Evolutionary conservation across 1,140 invertebrate genomes (phyloP).

Genomic region (Battus philenor): DNA sequence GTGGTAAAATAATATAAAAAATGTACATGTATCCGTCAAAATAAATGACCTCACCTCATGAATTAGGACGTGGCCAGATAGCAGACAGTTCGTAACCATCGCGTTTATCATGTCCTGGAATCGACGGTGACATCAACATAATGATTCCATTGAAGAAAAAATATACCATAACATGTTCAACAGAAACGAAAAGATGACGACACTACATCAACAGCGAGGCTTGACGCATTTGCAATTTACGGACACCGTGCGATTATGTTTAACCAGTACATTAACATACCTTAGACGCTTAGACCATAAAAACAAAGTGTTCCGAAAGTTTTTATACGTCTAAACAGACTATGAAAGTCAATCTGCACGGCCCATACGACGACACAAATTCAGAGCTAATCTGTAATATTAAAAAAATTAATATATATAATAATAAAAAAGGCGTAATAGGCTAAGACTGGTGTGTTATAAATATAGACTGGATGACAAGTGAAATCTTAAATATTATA

Average conservation of each 20-base stretch:
- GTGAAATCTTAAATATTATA: no score
- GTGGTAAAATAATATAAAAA: no score
- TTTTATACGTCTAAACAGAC: slow-evolving; percentile 49
- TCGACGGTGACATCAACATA: slow-evolving; percentile 54
- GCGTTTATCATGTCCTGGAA: slow-evolving; percentile 51
- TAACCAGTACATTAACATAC: slow-evolving; percentile 43
- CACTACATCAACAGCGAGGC: slow-evolving; percentile 36
- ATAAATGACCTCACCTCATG: slow-evolving; percentile 46
- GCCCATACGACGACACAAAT: slow-evolving; percentile 43
- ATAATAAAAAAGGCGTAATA: no score
- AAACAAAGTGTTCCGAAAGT: slow-evolving; percentile 52
- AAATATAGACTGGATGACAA: no score
- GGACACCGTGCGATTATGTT: slow-evolving; percentile 33
- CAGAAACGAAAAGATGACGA: slow-evolving; percentile 48
- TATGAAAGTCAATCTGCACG: slow-evolving; percentile 39
- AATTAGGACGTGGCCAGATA: slow-evolving; percentile 33
- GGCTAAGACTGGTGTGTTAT: no score
- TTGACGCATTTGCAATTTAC: slow-evolving; percentile 47
- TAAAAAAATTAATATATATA: no score
- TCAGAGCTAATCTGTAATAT: no score
- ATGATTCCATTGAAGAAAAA: slow-evolving; percentile 44
- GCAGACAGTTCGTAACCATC: slow-evolving; percentile 44
- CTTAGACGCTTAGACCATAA: slow-evolving; percentile 50
- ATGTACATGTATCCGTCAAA: slow-evolving; percentile 20
- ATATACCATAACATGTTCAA: slow-evolving; percentile 37